Base-by-base conservation (phyloP, 2,888 invertebrate species). In the Lamproptera curius region DNA sequence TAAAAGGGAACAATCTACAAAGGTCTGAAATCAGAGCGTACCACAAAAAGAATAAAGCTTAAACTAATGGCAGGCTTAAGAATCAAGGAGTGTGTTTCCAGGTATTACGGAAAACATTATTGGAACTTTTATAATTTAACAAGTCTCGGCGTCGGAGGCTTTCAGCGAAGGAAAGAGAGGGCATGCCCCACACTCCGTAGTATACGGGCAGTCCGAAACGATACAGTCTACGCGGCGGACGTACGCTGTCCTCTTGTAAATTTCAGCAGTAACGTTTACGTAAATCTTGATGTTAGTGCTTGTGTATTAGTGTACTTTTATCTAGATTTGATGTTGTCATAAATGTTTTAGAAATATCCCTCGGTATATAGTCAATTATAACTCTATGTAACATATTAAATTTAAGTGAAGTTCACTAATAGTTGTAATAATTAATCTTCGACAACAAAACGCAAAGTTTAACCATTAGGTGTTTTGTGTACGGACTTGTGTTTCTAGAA, bases 361-460 rank as follows among this genome's bases (percentile, higher is more conserved):
- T 20, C 3, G 3, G 20, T 20, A 6, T 20, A 20, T 20, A 20
- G 6, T 20, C 20, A 5, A 20, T 20, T 20, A 6, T 20, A 20
- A 20, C 20, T 20, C 6, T 20, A 6, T 5, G 20, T 6, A 20
- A 20, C 20, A 5, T 5, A 20, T 3, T 20, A 20, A 5, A 20
- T 34, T 16, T 33, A 42, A 11, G 8, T 23, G 14, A 34, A 39
- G 20, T 34, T 39, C 16, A 42, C 16, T 38, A n/a, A 11, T 43
- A 42, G 34, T 42, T 35, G 11, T 39, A 38, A 39, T 28, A 49
- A 44, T 49, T 49, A 49, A 49, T 49, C 43, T 49, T 40, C 28
- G 35, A 40, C 43, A 49, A 44, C 36, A 48, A 49, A 42, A 49
- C 49, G 40, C 40, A 20, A 49, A 49, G 49, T 49, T 49, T 44